Conservation (phyloP, 2,888 invertebrate species). For the Drosophila formosana region DNA sequence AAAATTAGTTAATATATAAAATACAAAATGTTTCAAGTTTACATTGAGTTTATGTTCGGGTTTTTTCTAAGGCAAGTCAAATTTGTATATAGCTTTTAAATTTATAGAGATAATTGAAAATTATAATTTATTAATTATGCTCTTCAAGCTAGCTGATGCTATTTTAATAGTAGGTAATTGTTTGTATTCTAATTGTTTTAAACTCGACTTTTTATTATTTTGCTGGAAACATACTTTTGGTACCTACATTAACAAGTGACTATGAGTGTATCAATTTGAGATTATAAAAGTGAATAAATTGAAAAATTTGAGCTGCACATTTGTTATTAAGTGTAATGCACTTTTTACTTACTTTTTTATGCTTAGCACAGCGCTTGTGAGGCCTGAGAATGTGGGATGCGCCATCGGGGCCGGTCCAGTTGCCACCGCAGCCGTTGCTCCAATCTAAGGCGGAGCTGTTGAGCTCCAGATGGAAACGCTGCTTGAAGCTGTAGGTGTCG, state of each 20-base stretch:
- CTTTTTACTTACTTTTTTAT: constrained; percentile 52
- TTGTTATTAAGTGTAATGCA: too few relatives aligned
- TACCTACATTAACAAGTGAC: too few relatives aligned
- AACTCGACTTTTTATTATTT: too few relatives aligned
- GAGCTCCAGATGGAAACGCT: constrained; percentile 52
- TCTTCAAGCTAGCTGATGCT: too few relatives aligned
- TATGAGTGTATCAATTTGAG: too few relatives aligned
- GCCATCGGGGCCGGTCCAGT: constrained; percentile 33
- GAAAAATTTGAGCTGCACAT: too few relatives aligned
- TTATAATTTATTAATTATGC: background rate
- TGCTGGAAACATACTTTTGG: too few relatives aligned
- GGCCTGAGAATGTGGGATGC: background rate
- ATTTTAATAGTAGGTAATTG: too few relatives aligned
- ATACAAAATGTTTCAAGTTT: background rate
- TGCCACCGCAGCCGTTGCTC: constrained; percentile 76
- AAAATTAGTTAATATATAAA: background rate
- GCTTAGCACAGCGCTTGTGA: constrained; percentile 40
- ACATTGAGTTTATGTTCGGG: too few relatives aligned
- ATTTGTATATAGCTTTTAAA: background rate
- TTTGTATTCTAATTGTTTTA: too few relatives aligned
- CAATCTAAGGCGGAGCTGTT: constrained; percentile 57
- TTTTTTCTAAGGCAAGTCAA: background rate
- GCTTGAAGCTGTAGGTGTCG: constrained; percentile 26
- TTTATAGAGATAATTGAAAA: background rate
- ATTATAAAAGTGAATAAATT: too few relatives aligned